Percentiles rank a stretch among this genome's conserved stretches.
These are phyloP conservation scores for Microplitis mediator DNA, from an alignment of 1,140 invertebrate species.

Conservation along the genomic window DNA sequence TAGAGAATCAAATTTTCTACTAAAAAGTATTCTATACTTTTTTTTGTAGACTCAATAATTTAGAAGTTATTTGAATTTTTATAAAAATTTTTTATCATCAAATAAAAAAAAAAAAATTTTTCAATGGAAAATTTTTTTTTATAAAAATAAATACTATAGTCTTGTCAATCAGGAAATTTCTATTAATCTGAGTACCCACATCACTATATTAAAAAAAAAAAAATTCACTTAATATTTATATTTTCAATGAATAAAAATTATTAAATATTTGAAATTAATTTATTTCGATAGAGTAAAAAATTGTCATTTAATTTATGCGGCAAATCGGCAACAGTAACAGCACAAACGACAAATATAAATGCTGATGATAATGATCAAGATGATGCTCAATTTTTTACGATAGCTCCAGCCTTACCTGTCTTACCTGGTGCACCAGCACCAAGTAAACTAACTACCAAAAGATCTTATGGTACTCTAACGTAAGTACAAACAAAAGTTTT, in stretches of 20 bases:
- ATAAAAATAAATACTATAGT: no score
- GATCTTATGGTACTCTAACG: constrained; percentile 65
- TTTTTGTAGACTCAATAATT: no score
- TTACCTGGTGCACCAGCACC: constrained; percentile 51
- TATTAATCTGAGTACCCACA: no score
- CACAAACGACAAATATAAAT: constrained; percentile 14
- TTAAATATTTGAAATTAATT: neutral
- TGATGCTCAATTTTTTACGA: constrained; percentile 64
- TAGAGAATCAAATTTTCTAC: no score
- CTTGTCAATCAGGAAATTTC: no score
- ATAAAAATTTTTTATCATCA: no score
- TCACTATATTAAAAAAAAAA: neutral
- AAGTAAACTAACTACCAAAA: constrained; percentile 58
- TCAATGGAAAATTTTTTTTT: no score
- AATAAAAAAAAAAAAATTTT: no score
- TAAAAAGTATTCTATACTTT: no score
- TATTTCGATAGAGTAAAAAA: constrained; percentile 43
- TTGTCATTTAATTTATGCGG: constrained; percentile 46
- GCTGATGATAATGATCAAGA: constrained; percentile 32
- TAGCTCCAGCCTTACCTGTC: constrained; percentile 67
- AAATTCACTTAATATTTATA: no score
- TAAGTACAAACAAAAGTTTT: constrained; percentile 27
- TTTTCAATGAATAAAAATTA: no score
- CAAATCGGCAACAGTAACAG: constrained; percentile 37
- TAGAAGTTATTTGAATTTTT: no score